Base-by-base conservation (phyloP, 1,140 invertebrate genomes). In the Platyscapa corneri region DNA sequence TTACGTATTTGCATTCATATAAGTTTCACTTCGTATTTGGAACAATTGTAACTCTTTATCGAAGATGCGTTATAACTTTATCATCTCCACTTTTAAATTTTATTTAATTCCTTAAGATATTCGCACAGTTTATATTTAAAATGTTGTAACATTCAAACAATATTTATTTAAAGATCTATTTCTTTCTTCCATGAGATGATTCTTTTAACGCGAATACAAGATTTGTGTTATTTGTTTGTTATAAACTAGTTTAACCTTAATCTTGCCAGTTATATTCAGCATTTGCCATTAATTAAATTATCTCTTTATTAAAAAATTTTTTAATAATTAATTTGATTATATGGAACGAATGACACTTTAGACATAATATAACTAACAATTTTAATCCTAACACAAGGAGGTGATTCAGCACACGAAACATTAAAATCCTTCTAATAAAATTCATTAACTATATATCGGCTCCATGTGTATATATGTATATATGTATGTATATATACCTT, bases 61-160 rank as follows among this genome's bases (percentile, higher is more conserved):
- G 34, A 23, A 39, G 39, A 39, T 30, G 10, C 27, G 16, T 67
- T 67, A 67, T 16, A n/a, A 72, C 32, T 3, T 72, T 39, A 5
- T 39, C 14, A 72, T 39, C 20, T 23, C 3, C 3, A 23, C 6
- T 34, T 39, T 72, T 7, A 39, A 23, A 30, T 20, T 18, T 34
- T 39, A 72, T 27, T 39, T 72, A 37, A 23, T 72, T 72, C n/a
- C n/a, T 74, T 74, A 74, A n/a, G 39, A 74, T 74, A 74, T 74
- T 74, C 6, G 14, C 37, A 74, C 37, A 74, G 0, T 74, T 42
- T 42, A 74, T 23, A 74, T 42, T 74, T 12, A 42, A 74, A 74
- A 42, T 42, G 7, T 39, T 42, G 27, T 74, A 74, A 18, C 30
- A n/a, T 39, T 74, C n/a, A 74, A 42, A 39, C 34, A 72, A 74